A percentile compares a stretch with the other conserved stretches of the same genome.
phyloP scores from a whole-genome alignment of 2,797 vertebrate genomes.

The Aphelocoma californica region DNA sequence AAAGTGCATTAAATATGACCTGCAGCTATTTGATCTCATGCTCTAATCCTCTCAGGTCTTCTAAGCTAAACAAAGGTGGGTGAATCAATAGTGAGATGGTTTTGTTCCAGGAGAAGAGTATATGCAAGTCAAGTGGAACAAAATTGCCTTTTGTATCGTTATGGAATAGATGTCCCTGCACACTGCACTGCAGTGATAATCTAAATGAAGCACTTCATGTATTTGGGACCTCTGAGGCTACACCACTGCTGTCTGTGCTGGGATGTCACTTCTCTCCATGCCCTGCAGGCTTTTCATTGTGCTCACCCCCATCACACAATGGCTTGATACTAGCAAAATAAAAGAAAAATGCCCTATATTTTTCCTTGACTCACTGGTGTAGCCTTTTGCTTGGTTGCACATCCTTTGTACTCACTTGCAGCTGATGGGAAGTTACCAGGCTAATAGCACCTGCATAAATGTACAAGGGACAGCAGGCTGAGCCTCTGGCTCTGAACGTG shows the following conservation, averaged over 20 bases:
- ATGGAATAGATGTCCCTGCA: not conserved
- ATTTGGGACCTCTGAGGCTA: not conserved
- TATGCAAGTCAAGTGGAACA: not conserved
- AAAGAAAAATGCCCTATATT: not conserved
- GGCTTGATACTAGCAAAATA: not conserved
- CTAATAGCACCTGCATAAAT: not conserved
- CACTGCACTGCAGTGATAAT: not conserved
- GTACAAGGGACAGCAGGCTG: not conserved
- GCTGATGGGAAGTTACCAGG: not conserved
- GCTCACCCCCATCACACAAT: not conserved
- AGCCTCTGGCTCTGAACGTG: not conserved
- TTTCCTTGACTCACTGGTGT: not conserved
- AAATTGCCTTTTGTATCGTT: not conserved
- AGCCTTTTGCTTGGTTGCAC: not conserved
- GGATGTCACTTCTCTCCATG: not conserved
- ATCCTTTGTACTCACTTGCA: not conserved
- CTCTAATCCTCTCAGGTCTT: not conserved
- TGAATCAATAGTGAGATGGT: not conserved
- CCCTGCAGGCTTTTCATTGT: not conserved
- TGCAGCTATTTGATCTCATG: not conserved
- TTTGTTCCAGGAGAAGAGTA: not conserved
- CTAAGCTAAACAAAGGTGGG: not conserved
- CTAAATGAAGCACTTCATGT: not conserved
- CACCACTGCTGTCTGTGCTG: not conserved
- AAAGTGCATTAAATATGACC: slow-evolving; percentile 25